Conservation (phyloP, 2,888 invertebrate species). For the Ochropleura plecta region DNA sequence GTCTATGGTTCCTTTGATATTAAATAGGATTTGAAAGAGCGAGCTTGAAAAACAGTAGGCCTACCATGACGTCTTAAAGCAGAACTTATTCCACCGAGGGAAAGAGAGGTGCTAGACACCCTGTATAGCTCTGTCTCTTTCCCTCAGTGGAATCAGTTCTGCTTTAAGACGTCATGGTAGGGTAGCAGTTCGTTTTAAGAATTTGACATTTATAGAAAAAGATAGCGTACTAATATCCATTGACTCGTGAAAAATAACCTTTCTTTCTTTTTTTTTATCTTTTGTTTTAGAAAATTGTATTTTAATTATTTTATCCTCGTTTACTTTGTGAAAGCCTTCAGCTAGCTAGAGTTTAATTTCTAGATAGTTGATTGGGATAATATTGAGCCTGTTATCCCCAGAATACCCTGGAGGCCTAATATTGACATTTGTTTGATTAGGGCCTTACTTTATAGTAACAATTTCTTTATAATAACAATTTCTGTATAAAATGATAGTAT, state of each 20-base stretch:
- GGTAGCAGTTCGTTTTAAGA: not conserved
- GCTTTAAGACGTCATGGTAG: too few species aligned
- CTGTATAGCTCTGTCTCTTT: too few species aligned
- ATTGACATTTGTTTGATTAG: conserved; percentile 26
- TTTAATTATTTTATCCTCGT: conserved; percentile 4
- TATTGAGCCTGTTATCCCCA: not conserved
- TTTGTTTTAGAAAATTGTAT: conserved; percentile 8
- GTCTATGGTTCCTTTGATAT: not conserved
- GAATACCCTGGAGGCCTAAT: not conserved
- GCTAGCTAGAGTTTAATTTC: conserved; percentile 29
- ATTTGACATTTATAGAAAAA: not conserved
- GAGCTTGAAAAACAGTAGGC: not conserved
- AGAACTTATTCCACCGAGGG: too few species aligned
- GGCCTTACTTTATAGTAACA: not conserved
- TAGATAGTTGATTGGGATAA: conserved; percentile 1
- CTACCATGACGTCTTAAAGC: too few species aligned
- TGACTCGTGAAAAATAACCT: not conserved
- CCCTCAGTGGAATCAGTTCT: too few species aligned
- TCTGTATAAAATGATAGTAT: not conserved
- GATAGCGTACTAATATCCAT: not conserved
- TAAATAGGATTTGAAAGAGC: not conserved
- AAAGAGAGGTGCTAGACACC: too few species aligned
- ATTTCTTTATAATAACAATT: not conserved
- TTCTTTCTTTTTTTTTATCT: conserved; percentile 9
- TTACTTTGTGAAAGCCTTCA: conserved; percentile 13